Conservation (phyloP, 2,113 vertebrate genomes). For the Platichthys flesus region DNA sequence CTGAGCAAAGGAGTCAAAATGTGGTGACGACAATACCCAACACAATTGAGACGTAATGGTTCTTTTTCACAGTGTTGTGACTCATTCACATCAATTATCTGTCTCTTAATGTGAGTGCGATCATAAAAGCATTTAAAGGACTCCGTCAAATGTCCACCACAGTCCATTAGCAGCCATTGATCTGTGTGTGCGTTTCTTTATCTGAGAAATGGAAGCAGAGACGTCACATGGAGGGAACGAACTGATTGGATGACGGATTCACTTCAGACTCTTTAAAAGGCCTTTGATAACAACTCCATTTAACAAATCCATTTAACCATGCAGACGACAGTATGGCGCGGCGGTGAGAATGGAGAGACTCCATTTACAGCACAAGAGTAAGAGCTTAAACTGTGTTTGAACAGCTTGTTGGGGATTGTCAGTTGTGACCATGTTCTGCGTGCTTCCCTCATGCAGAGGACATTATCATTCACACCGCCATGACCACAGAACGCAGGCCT, state of each 20-base stretch:
- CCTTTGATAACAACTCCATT: constrained; percentile 5
- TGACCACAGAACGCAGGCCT: constrained; percentile 51
- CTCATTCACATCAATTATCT: constrained; percentile 14
- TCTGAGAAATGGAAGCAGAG: constrained; percentile 39
- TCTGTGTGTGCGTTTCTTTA: constrained; percentile 24
- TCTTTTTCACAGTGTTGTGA: constrained; percentile 1
- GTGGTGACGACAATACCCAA: constrained; percentile 3
- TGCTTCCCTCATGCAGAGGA: constrained; percentile 30
- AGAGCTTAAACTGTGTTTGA: constrained; percentile 23
- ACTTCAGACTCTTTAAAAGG: background rate
- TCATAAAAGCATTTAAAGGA: constrained; percentile 21
- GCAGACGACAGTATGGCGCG: background rate
- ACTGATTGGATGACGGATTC: constrained; percentile 8
- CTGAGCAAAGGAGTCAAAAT: background rate
- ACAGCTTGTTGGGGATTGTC: constrained; percentile 27
- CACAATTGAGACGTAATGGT: background rate
- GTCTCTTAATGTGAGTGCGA: constrained; percentile 29
- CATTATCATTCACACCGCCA: constrained; percentile 39
- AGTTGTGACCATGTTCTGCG: constrained; percentile 3
- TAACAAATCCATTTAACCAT: constrained; percentile 17
- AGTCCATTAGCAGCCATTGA: constrained; percentile 57
- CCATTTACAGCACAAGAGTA: background rate
- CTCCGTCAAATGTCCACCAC: constrained; percentile 18
- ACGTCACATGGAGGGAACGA: constrained; percentile 20
- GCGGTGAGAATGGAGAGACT: background rate